Conservation (phyloP, 2,113 vertebrate genomes). For the Cebus imitator region DNA sequence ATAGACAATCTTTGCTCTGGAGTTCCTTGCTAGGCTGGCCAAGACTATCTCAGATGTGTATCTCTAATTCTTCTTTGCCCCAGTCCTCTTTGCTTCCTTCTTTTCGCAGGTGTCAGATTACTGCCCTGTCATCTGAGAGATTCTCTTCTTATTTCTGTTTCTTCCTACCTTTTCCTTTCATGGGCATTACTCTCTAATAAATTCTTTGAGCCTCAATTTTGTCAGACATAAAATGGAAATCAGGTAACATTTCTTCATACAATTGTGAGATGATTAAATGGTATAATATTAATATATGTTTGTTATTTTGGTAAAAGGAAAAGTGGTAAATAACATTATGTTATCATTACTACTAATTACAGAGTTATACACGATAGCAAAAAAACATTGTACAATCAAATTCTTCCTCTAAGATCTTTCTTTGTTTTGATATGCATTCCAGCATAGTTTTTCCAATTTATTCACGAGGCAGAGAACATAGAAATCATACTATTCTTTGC, state of each 20-base stretch:
- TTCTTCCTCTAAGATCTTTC: neutral
- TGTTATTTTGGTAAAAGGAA: slow-evolving; percentile 15
- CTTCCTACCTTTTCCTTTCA: neutral
- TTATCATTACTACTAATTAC: neutral
- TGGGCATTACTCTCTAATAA: neutral
- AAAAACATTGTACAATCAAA: neutral
- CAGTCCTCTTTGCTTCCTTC: neutral
- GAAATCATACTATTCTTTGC: neutral
- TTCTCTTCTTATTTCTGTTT: neutral
- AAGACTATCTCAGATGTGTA: neutral
- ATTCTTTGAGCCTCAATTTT: neutral
- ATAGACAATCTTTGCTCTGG: accelerated
- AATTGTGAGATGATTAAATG: neutral
- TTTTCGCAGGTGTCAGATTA: neutral
- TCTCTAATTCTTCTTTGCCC: neutral
- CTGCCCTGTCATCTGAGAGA: neutral
- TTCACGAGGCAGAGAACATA: neutral
- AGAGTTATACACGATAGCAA: neutral
- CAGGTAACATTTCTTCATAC: neutral
- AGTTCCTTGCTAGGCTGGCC: neutral
- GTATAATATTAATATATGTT: too few relatives aligned
- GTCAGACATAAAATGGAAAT: neutral
- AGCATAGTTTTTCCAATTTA: neutral
- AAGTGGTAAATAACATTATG: neutral
- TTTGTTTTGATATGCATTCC: neutral